Conservation (phyloP, 2,113 vertebrate genomes). For the Microtus montanus region DNA sequence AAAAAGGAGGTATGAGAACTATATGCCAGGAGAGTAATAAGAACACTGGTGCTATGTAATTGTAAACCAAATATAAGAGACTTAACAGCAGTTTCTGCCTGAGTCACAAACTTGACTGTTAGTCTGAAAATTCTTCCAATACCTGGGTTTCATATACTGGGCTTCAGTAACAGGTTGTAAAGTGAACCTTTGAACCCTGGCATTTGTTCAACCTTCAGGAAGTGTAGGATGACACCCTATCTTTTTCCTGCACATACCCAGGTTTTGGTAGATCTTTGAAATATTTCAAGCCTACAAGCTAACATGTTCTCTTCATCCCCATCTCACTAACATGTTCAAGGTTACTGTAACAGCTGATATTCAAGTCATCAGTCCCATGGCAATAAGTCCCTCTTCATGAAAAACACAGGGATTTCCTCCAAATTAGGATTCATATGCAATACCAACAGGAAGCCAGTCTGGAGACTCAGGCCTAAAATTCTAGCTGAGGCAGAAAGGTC, state of each 20-base stretch:
- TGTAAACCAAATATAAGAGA: background rate
- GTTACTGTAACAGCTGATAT: background rate
- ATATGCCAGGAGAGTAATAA: background rate
- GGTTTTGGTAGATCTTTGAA: background rate
- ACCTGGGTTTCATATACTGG: background rate
- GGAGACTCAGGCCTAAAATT: background rate
- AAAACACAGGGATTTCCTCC: background rate
- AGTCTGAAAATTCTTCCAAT: background rate
- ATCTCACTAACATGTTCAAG: background rate
- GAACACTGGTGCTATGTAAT: background rate
- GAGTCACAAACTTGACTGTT: background rate
- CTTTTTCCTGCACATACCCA: background rate
- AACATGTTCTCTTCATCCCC: background rate
- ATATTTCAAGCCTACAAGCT: background rate
- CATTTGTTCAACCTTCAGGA: background rate
- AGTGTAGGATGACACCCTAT: background rate
- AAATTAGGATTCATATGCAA: background rate
- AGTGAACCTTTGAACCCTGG: background rate
- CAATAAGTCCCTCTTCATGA: background rate
- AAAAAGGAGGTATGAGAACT: slow-evolving; percentile 38
- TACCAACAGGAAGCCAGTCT: background rate
- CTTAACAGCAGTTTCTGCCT: background rate
- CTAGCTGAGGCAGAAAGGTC: background rate
- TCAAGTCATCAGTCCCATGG: background rate
- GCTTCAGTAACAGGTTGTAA: background rate